phyloP scores from a whole-genome alignment of 2,888 invertebrate genomes.

The Drosophila aldrichi region DNA sequence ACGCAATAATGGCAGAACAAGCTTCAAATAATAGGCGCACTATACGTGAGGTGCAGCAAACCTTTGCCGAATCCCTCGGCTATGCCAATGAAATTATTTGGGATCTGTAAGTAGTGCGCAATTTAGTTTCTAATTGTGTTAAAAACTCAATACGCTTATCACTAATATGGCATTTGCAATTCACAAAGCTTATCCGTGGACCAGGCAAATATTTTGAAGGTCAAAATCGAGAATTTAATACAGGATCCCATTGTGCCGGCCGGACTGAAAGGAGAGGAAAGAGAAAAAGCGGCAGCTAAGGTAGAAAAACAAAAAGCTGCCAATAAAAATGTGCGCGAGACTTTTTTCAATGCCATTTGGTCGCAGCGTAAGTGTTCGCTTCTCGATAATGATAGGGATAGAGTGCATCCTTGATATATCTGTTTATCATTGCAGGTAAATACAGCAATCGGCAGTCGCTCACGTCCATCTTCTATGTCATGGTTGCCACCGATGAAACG shows the following conservation, averaged over 20 bases:
- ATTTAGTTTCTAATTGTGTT: not conserved
- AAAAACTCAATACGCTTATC: not conserved
- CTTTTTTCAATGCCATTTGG: slow-evolving; percentile 75
- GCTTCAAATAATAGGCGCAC: slow-evolving; percentile 20
- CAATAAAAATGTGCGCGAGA: slow-evolving; percentile 40
- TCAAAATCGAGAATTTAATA: slow-evolving; percentile 67
- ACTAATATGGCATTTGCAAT: not conserved
- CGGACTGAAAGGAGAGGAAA: not conserved
- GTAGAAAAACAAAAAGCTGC: slow-evolving; percentile 10
- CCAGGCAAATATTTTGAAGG: slow-evolving; percentile 47
- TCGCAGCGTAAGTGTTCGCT: slow-evolving; percentile 74
- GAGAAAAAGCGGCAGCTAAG: not conserved
- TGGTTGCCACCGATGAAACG: slow-evolving; percentile 65
- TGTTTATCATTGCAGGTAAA: slow-evolving; percentile 71
- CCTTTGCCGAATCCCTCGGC: slow-evolving; percentile 73
- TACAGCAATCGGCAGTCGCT: slow-evolving; percentile 80
- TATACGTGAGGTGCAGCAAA: slow-evolving; percentile 69
- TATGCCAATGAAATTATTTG: slow-evolving; percentile 69
- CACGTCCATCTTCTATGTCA: slow-evolving; percentile 80
- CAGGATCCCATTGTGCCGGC: slow-evolving; percentile 52
- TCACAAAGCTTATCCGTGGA: slow-evolving; percentile 52
- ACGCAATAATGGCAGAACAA: slow-evolving; percentile 13
- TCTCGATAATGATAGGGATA: not conserved
- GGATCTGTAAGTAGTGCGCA: slow-evolving; percentile 62
- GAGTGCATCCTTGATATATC: not conserved